These are phyloP conservation scores for Ophioninae sp. DNA, from an alignment of 2,888 invertebrate genomes.

Conservation along the genomic window DNA sequence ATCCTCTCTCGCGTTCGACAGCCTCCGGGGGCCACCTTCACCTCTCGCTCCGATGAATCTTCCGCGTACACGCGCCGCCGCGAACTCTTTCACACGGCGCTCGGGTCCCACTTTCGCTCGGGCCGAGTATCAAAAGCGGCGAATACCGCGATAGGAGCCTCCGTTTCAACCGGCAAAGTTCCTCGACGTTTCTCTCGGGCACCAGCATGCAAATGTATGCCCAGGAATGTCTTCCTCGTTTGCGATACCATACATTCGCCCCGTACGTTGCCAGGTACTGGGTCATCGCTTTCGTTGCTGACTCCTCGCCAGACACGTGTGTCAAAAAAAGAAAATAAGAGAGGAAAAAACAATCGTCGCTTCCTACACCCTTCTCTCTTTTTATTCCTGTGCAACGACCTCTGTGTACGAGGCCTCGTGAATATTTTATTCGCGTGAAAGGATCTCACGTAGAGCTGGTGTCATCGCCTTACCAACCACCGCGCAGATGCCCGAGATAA, in stretches of 20 bases:
- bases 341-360: neutral
- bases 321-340: constrained; percentile 4
- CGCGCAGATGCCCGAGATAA: constrained; percentile 37
- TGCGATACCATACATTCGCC: neutral
- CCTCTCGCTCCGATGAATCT: constrained; percentile 28
- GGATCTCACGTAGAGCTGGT: constrained; percentile 45
- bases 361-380: constrained; percentile 1
- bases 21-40: constrained; percentile 41
- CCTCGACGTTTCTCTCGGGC: neutral
- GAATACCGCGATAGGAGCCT: constrained; percentile 7
- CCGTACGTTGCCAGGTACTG: constrained; percentile 16
- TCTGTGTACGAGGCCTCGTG: constrained; percentile 6
- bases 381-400: neutral
- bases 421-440: constrained; percentile 49
- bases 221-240: neutral
- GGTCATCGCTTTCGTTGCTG: constrained; percentile 35
- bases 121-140: constrained; percentile 3
- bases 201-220: neutral
- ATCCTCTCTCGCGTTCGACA: neutral
- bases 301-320: constrained; percentile 11
- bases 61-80: constrained; percentile 2
- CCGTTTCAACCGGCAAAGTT: constrained; percentile 4
- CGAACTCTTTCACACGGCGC: constrained; percentile 48
- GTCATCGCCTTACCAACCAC: constrained; percentile 25
- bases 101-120: constrained; percentile 57